Conservation (phyloP, 1,140 invertebrate species). For the Drosophila repleta region DNA sequence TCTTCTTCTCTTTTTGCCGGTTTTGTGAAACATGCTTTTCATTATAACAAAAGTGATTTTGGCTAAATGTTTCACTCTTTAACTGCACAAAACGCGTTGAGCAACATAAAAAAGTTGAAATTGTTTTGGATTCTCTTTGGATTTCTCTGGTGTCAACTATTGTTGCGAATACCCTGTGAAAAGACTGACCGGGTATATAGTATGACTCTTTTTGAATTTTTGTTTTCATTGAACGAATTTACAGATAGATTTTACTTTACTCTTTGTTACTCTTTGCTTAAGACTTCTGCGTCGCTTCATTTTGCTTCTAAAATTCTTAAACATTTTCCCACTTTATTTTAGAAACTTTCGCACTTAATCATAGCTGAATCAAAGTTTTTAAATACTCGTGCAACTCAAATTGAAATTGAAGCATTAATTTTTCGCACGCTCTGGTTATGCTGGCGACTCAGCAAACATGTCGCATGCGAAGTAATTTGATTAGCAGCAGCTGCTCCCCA, state of each 20-base stretch:
- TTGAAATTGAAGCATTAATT: neutral
- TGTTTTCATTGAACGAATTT: no score
- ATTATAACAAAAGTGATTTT: conserved; percentile 16
- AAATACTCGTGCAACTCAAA: neutral
- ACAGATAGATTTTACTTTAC: no score
- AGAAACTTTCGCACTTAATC: conserved; percentile 8
- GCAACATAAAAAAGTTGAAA: conserved; percentile 22
- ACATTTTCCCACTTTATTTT: neutral
- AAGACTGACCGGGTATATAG: neutral
- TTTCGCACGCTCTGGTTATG: conserved; percentile 9
- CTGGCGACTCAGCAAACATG: conserved; percentile 47
- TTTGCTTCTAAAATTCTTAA: conserved; percentile 10
- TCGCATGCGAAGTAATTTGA: conserved; percentile 58
- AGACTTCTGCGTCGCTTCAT: no score
- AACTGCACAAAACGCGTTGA: neutral
- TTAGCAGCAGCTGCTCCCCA: conserved; percentile 42
- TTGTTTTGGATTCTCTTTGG: conserved; percentile 30
- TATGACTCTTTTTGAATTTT: no score
- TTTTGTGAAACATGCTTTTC: neutral
- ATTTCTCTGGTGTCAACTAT: neutral
- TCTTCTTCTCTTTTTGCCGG: neutral
- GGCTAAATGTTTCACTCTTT: conserved; percentile 34
- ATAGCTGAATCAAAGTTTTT: neutral
- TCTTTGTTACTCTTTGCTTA: no score
- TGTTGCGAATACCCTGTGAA: neutral